phyloP scores from a whole-genome alignment of 2,113 vertebrate species.

The Anser brachyrhynchus region DNA sequence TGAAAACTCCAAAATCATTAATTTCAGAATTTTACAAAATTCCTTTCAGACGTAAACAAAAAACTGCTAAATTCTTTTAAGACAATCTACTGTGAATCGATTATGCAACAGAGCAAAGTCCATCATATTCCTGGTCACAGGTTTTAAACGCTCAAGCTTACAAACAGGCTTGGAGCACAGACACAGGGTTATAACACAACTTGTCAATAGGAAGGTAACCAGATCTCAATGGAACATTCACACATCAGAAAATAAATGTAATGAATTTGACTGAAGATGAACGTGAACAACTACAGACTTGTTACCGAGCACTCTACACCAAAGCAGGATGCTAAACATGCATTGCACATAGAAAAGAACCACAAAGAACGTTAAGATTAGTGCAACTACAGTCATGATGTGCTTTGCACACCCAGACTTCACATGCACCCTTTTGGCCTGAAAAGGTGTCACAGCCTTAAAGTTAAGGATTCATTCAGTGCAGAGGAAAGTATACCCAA shows the following conservation, averaged over 20 bases:
- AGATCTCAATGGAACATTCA: not conserved
- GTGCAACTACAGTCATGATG: not conserved
- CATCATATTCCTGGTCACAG: not conserved
- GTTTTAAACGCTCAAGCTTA: not conserved
- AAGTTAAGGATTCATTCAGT: fast-evolving
- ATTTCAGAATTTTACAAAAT: not conserved
- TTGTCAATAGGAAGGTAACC: not conserved
- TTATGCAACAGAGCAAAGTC: not conserved
- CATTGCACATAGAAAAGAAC: not conserved
- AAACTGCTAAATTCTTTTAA: not conserved
- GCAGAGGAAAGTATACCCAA: not conserved
- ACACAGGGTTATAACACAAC: not conserved
- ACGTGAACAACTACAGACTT: not conserved
- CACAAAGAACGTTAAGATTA: not conserved
- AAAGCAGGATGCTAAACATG: not conserved
- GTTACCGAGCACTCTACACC: not conserved
- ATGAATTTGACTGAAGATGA: not conserved
- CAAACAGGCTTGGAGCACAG: not conserved
- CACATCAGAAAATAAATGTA: not conserved
- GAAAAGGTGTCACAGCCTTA: not conserved
- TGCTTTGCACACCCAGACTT: not conserved
- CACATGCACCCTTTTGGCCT: not conserved
- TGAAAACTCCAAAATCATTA: fast-evolving
- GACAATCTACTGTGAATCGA: not conserved
- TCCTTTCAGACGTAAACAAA: not conserved